Evolutionary conservation across 2,888 invertebrate species (phyloP), one percentile per base, ranked within the genome.

Genomic region (Hymenopus coronatus): DNA sequence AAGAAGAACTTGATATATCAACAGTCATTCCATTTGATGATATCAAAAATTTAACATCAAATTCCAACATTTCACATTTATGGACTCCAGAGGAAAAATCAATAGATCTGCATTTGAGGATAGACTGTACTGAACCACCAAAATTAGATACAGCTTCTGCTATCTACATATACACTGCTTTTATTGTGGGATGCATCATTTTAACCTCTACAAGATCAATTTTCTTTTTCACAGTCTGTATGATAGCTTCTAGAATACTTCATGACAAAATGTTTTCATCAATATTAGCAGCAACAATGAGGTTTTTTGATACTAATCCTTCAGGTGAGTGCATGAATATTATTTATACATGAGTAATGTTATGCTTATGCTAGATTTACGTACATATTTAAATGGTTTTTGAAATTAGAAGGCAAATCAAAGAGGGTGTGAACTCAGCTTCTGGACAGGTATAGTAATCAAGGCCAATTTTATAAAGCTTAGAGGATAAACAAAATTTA

Each of bases 291-390:
- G 96, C 97, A 0, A 96, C 97, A 0, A 96, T 97, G 94, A 93
- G 95, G 33, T 98, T 98, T 93, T 98, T 98, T 93, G 97, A 97
- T 92, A 96, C 95, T 9, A 97, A 98, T 93, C 97, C 98, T 0
- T 96, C 97, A 25, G 97, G 97, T 96, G 93, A 94, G 94, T 91
- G 91, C 70, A 30, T 70, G 54, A 70, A 70, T 70, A 70, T 70
- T 70, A 6, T 1, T 25, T 20, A 70, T 6, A 20, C 25, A 70
- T 70, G 40, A 40, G 40, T 40, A 40, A 12, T 40, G 40, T 12
- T 40, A 40, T 40, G 12, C 33, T 40, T 40, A 12, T 1, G 12
- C 9, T 12, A 40, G 12, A 40, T 12, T 12, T 12, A 40, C 40
- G 12, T 12, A 40, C 40, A 40, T 4, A 40, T 0, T 40, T 40